phyloP scores from a whole-genome alignment of 1,140 invertebrate genomes.

The Neuroterus valhalla region DNA sequence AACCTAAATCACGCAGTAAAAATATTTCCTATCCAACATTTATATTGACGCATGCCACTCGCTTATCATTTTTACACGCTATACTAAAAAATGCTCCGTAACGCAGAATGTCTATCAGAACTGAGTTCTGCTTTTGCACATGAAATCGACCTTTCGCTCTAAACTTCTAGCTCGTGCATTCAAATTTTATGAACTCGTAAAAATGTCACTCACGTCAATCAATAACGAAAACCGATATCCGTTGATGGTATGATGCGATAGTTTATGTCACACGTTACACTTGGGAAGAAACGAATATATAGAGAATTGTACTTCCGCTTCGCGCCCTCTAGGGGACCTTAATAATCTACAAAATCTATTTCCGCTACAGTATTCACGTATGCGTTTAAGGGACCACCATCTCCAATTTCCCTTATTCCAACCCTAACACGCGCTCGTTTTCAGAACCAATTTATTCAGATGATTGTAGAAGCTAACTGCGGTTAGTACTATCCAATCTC shows the following conservation, averaged over 20 bases:
- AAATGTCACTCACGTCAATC: neutral
- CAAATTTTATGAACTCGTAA: neutral
- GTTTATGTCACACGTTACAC: neutral
- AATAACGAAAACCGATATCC: neutral
- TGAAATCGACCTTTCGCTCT: neutral
- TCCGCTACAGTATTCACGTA: constrained; percentile 4
- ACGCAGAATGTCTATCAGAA: neutral
- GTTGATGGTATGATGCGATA: neutral
- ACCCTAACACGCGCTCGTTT: neutral
- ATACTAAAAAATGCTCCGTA: too few relatives aligned
- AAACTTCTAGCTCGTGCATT: neutral
- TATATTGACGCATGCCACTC: too few relatives aligned
- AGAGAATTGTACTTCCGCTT: constrained; percentile 31
- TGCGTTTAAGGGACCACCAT: neutral
- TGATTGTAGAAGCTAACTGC: neutral
- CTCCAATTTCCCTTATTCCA: constrained; percentile 12
- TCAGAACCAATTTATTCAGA: constrained; percentile 13
- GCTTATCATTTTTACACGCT: too few relatives aligned
- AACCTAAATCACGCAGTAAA: too few relatives aligned
- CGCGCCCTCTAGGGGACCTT: neutral
- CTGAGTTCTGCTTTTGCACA: neutral
- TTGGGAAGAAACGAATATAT: neutral
- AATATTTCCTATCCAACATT: too few relatives aligned
- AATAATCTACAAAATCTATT: constrained; percentile 40
- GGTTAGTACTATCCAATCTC: neutral